Conservation (phyloP, 2,797 vertebrate species). For the Hoplostethus atlanticus region DNA sequence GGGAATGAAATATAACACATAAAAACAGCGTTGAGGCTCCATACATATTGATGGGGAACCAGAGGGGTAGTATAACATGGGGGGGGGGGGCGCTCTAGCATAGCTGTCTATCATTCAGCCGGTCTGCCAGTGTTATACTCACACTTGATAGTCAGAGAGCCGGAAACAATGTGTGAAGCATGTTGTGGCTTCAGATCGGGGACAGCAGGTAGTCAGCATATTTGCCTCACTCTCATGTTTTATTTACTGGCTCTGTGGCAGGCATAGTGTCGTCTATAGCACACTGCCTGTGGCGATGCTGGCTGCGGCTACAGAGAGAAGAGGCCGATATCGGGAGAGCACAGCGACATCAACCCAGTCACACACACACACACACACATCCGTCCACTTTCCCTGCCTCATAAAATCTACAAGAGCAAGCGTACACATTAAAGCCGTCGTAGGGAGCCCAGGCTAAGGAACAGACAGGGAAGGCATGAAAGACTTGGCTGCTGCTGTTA, state of each 20-base stretch:
- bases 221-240: constrained; percentile 52
- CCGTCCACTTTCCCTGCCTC: constrained; percentile 68
- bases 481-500: constrained; percentile 50
- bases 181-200: constrained; percentile 27
- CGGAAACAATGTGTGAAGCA: constrained; percentile 16
- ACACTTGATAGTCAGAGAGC: constrained; percentile 11
- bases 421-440: constrained; percentile 72
- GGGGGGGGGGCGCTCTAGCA: neutral
- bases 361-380: constrained; percentile 35
- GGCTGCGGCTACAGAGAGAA: constrained; percentile 23
- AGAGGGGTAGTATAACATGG: constrained; percentile 32
- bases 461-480: constrained; percentile 58
- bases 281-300: constrained; percentile 38
- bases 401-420: constrained; percentile 75
- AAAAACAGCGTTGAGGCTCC: constrained; percentile 30
- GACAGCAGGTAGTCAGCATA: constrained; percentile 51
- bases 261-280: constrained; percentile 21
- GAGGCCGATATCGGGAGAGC: constrained; percentile 38
- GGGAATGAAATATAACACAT: constrained; percentile 52
- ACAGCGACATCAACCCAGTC: constrained; percentile 31
- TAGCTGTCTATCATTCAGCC: constrained; percentile 25
- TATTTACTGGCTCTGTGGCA: constrained; percentile 54
- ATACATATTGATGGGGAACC: constrained; percentile 62
- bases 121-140: constrained; percentile 7
- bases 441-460: constrained; percentile 56